Base-by-base conservation (phyloP, 2,888 invertebrate genomes). In the Cactoblastis cactorum region DNA sequence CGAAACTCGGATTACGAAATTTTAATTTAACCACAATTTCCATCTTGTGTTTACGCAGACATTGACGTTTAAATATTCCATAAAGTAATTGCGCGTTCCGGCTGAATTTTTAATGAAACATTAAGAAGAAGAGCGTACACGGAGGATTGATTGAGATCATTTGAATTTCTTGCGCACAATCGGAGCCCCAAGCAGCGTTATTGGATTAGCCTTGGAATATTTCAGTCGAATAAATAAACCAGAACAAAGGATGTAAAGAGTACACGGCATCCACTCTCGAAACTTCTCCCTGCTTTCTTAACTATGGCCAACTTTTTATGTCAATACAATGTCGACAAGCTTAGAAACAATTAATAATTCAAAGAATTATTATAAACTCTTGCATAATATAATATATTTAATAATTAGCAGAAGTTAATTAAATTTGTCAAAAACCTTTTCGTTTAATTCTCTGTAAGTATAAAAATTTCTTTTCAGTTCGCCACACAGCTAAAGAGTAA, bases 31-130 rank as follows among this genome's bases (percentile, higher is more conserved):
- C 78, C 80, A 67, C 77, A 78, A 77, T 75, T 77, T 73, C 74
- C 74, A 71, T 74, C 74, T 80, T 76, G 69, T 82, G 77, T 82
- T 83, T 82, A 79, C 75, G 65, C 69, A 77, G 77, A 75, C 75
- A 80, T 80, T 76, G 79, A 69, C 70, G 72, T 77, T 83, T 85
- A 82, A 83, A 85, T 86, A 83, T 85, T 84, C 80, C 67, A 81
- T 79, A 79, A 82, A 83, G 77, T 84, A 81, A 83, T 84, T 83
- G 79, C 77, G 80, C 73, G 71, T 77, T 78, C 72, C 65, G 69
- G 74, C 77, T 81, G 83, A 87, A 84, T 84, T 83, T 86, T 86
- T 83, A 83, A 88, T 87, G 79, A 79, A 82, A 78, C 74, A 73
- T 80, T 79, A 81, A 76, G 71, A 77, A 81, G 70, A 66, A 66